phyloP scores from a whole-genome alignment of 2,797 vertebrate genomes.

The Argentina silus region DNA sequence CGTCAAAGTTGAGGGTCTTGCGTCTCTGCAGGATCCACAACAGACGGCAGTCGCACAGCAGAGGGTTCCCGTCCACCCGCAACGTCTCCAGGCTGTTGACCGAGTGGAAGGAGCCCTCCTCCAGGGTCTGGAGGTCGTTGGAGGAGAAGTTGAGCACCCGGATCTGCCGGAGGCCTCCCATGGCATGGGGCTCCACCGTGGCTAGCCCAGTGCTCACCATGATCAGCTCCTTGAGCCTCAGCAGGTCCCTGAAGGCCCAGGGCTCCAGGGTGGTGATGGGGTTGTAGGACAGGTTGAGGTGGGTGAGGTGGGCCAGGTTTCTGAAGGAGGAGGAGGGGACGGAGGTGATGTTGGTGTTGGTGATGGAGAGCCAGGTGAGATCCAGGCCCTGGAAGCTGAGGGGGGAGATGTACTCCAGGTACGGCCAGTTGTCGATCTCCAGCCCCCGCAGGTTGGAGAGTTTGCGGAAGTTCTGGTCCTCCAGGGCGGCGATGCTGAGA shows the following conservation, averaged over 20 bases:
- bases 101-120: conserved; percentile 94
- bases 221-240: conserved; percentile 93
- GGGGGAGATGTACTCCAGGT: conserved; percentile 88
- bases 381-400: conserved; percentile 92
- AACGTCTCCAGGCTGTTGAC: conserved; percentile 96
- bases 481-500: conserved; percentile 86
- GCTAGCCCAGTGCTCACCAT: conserved; percentile 88
- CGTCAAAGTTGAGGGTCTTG: conserved; percentile 94
- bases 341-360: conserved; percentile 92
- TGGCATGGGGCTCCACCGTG: conserved; percentile 87
- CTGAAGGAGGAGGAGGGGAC: conserved; percentile 90
- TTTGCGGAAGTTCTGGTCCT: conserved; percentile 93
- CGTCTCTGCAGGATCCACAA: conserved; percentile 97
- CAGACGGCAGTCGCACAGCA: conserved; percentile 96
- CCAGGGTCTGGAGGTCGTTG: conserved; percentile 91
- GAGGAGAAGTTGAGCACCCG: conserved; percentile 93
- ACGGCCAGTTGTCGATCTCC: conserved; percentile 92
- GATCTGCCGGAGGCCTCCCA: conserved; percentile 91
- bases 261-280: conserved; percentile 88
- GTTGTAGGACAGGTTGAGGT: conserved; percentile 95
- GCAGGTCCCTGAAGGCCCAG: conserved; percentile 90
- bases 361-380: conserved; percentile 92
- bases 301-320: conserved; percentile 88
- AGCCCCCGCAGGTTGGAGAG: conserved; percentile 86
- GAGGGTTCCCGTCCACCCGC: conserved; percentile 92